Conservation (phyloP, 2,797 vertebrate genomes). For the Poeciliopsis paucimaculata region DNA sequence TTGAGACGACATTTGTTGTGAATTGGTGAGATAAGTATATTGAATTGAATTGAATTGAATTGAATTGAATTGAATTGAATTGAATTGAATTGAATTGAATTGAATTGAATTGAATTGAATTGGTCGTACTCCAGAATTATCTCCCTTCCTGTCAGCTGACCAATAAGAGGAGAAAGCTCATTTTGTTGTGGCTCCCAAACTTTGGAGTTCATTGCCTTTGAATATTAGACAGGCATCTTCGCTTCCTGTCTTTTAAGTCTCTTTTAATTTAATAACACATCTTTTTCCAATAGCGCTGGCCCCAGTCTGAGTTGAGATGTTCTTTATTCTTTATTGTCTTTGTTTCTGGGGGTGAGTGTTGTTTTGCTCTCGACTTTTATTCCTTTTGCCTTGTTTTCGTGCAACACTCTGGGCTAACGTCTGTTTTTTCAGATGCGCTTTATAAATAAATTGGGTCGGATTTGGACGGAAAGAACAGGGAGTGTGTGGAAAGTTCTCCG, state of each 20-base stretch:
- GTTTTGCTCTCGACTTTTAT: neutral
- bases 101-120: no score
- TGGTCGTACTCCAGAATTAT: no score
- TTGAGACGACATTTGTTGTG: no score
- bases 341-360: neutral
- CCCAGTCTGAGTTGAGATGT: neutral
- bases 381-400: neutral
- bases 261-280: neutral
- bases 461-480: neutral
- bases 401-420: neutral
- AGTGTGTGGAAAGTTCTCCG: neutral
- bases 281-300: neutral
- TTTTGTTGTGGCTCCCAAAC: neutral
- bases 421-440: neutral
- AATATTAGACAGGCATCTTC: neutral
- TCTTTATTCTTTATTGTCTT: neutral
- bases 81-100: no score
- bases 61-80: no score
- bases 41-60: no score
- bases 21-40: no score
- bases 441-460: neutral
- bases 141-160: no score
- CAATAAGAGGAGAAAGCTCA: neutral
- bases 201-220: neutral
- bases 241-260: neutral